A percentile compares a stretch with the other conserved stretches of the same genome.
Evolutionary conservation across 2,888 invertebrate species (phyloP).

Genomic region (Cremastinae sp.): DNA sequence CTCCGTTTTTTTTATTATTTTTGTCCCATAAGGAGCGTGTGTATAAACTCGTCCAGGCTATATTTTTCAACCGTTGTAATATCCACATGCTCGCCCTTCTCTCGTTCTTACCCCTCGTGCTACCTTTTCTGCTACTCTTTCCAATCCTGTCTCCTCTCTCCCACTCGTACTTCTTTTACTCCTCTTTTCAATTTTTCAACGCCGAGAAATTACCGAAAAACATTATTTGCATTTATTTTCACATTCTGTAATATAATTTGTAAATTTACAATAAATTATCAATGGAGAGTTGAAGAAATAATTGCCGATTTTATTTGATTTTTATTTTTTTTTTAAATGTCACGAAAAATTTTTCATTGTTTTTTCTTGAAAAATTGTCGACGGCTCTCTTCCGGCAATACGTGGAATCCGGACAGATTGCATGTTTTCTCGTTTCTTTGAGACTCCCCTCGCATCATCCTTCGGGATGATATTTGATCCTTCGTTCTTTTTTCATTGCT

Average conservation of each 20-base stretch:
- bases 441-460: constrained; percentile 33
- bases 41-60: constrained; percentile 14
- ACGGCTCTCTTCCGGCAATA: constrained; percentile 47
- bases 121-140: constrained; percentile 25
- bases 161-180: not conserved
- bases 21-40: constrained; percentile 21
- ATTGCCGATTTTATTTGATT: no score
- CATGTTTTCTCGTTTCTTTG: constrained; percentile 30
- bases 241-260: no score
- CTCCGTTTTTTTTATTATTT: constrained; percentile 27
- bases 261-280: no score
- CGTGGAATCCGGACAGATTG: constrained; percentile 35
- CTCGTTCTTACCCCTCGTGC: constrained; percentile 10
- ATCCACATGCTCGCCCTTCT: constrained; percentile 32
- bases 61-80: constrained; percentile 43
- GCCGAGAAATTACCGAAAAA: not conserved
- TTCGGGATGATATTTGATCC: constrained; percentile 31
- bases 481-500: not conserved
- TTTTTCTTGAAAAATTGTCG: no score
- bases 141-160: constrained; percentile 12
- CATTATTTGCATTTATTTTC: no score
- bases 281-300: no score
- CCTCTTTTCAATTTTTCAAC: constrained; percentile 1
- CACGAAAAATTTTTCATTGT: no score
- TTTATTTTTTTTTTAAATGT: no score